Percentiles rank a stretch among this genome's conserved stretches.
Evolutionary conservation across 1,140 invertebrate genomes (phyloP).

Genomic region (Neuroterus valhalla): DNA sequence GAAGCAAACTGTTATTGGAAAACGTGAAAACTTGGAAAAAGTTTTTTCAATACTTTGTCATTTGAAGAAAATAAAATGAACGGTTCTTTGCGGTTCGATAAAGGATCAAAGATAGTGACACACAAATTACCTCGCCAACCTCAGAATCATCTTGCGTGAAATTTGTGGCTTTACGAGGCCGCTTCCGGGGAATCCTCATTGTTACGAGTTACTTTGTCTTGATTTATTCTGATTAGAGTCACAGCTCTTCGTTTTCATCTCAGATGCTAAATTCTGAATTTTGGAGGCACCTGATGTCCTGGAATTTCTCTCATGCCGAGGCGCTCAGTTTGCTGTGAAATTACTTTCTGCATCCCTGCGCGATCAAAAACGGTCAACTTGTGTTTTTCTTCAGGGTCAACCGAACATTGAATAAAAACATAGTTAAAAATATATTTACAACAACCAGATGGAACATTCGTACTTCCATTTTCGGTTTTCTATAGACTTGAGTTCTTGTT

Average conservation of each 20-base stretch:
- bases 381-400: no score
- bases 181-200: slow-evolving; percentile 49
- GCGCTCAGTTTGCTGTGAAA: not conserved
- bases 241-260: slow-evolving; percentile 2
- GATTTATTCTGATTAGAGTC: slow-evolving; percentile 58
- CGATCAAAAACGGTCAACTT: no score
- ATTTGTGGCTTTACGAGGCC: slow-evolving; percentile 48
- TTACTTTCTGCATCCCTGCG: not conserved
- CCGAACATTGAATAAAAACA: no score
- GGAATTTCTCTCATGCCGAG: not conserved
- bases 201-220: slow-evolving; percentile 44
- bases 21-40: not conserved
- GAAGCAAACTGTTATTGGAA: slow-evolving; percentile 6
- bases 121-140: slow-evolving; percentile 42
- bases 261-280: slow-evolving; percentile 1
- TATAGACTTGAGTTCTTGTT: no score
- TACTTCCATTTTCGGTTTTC: no score
- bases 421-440: no score
- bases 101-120: slow-evolving; percentile 32
- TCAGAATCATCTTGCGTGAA: slow-evolving; percentile 53
- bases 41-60: not conserved
- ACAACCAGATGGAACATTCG: no score
- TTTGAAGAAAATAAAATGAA: slow-evolving; percentile 2
- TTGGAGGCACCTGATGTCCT: not conserved
- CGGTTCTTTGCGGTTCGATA: slow-evolving; percentile 32